Percentiles rank a stretch among this genome's conserved stretches.
Evolutionary conservation across 37 sponge, comb jelly and placozoan genomes (phyloP).

Genomic region (Chondrilla cf. caribensis): DNA sequence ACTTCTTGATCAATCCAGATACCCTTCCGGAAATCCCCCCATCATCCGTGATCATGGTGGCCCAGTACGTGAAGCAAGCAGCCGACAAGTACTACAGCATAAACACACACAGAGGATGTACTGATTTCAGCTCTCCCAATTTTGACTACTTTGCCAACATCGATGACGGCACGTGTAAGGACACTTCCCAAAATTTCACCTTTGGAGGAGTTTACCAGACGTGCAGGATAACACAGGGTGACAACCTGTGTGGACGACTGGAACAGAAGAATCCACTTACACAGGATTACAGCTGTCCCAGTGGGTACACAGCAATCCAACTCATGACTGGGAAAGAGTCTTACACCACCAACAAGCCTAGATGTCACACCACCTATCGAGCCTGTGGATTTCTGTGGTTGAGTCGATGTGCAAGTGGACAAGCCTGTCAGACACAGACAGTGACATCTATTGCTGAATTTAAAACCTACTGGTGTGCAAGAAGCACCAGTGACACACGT

Average conservation of each 20-base stretch:
- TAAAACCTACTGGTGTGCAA: slow-evolving; percentile 47
- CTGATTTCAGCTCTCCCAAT: slow-evolving; percentile 48
- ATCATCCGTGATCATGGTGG: slow-evolving; percentile 34
- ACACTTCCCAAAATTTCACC: slow-evolving; percentile 31
- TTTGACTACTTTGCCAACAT: slow-evolving; percentile 69
- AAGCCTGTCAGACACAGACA: neutral
- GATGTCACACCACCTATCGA: neutral
- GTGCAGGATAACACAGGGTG: slow-evolving; percentile 14
- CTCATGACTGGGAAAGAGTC: neutral
- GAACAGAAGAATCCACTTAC: slow-evolving; percentile 44
- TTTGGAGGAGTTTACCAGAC: slow-evolving; percentile 81
- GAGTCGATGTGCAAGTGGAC: neutral
- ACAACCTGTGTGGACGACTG: neutral
- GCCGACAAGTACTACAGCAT: slow-evolving; percentile 58
- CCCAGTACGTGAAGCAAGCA: slow-evolving; percentile 39
- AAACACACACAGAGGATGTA: slow-evolving; percentile 68
- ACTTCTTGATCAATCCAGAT: slow-evolving; percentile 43
- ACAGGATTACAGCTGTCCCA: slow-evolving; percentile 32
- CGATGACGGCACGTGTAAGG: slow-evolving; percentile 44
- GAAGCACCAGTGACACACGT: neutral
- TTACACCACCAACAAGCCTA: too few species aligned
- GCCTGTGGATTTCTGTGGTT: neutral
- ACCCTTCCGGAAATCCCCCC: slow-evolving; percentile 63
- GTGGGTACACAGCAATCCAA: slow-evolving; percentile 27
- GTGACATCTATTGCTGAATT: neutral